These are phyloP conservation scores for Melipona bicolor DNA, from an alignment of 2,888 invertebrate genomes.

Conservation along the genomic window DNA sequence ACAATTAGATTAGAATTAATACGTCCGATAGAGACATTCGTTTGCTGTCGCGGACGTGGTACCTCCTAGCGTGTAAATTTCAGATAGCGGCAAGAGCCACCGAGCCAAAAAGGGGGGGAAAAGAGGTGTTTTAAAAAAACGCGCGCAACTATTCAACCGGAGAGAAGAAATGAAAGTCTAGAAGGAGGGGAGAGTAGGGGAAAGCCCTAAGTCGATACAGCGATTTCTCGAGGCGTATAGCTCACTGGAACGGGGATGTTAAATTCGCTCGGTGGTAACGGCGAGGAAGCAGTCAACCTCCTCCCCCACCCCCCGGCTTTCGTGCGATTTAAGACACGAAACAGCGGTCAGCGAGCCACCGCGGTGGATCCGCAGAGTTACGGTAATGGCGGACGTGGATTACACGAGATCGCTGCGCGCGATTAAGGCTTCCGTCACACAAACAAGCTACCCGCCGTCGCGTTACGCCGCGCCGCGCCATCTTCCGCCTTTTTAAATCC, in stretches of 20 bases:
- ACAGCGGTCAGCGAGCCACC: constrained; percentile 47
- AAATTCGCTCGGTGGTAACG: constrained; percentile 58
- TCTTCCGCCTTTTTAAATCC: constrained; percentile 58
- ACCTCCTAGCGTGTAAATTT: background rate
- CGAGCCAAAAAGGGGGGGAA: constrained; percentile 1
- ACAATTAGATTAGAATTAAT: constrained; percentile 53
- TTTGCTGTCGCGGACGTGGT: background rate
- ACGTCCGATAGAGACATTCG: constrained; percentile 45
- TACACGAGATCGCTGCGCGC: constrained; percentile 70
- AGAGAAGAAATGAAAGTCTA: background rate
- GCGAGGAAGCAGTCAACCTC: constrained; percentile 62
- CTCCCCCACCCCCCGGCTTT: constrained; percentile 58
- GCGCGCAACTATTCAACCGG: background rate
- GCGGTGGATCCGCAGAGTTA: constrained; percentile 70
- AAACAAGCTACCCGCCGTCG: constrained; percentile 64
- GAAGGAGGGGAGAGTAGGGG: background rate
- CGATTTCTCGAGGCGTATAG: constrained; percentile 55
- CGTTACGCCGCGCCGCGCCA: constrained; percentile 25
- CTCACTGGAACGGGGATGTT: constrained; percentile 49
- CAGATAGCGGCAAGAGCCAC: background rate
- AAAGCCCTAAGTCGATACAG: constrained; percentile 45
- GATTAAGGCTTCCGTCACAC: constrained; percentile 73
- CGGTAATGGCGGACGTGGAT: constrained; percentile 74
- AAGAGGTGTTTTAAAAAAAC: background rate
- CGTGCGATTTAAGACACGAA: constrained; percentile 73